Percentiles rank a stretch among this genome's conserved stretches.
Evolutionary conservation across 2,113 vertebrate genomes (phyloP).

Genomic region (Drymodes brunneopygia): DNA sequence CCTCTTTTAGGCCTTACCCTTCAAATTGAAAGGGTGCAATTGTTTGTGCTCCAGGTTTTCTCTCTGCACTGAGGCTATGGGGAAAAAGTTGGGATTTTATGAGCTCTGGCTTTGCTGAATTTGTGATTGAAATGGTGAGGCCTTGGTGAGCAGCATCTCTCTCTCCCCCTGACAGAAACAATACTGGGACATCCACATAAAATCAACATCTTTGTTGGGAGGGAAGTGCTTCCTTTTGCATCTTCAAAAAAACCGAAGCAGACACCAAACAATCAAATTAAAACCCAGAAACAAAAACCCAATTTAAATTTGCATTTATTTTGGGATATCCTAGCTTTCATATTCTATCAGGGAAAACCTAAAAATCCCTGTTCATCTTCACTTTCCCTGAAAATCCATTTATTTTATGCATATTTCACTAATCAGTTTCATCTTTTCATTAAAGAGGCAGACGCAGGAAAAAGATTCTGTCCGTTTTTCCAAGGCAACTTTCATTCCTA

Average conservation of each 20-base stretch:
- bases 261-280: not conserved
- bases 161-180: not conserved
- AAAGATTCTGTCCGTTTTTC: not conserved
- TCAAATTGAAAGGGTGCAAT: not conserved
- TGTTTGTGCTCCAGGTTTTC: not conserved
- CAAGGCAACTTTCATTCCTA: not conserved
- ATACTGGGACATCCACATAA: not conserved
- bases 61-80: not conserved
- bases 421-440: not conserved
- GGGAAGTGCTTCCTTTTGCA: not conserved
- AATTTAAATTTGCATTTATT: not conserved
- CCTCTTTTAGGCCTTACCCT: not conserved
- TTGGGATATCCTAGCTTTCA: not conserved
- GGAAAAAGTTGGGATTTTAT: not conserved
- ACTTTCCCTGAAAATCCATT: not conserved
- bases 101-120: fast-evolving
- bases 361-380: not conserved
- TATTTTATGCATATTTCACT: not conserved
- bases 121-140: fast-evolving
- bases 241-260: not conserved
- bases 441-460: not conserved
- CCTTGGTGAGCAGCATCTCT: not conserved
- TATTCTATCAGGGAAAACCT: not conserved
- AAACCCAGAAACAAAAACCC: fast-evolving
- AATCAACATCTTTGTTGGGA: not conserved